Evolutionary conservation across 30 jellyfish, hydroid and myxozoan genomes (phyloP), one percentile per base, ranked within the genome.

Genomic region (Turritopsis rubra): DNA sequence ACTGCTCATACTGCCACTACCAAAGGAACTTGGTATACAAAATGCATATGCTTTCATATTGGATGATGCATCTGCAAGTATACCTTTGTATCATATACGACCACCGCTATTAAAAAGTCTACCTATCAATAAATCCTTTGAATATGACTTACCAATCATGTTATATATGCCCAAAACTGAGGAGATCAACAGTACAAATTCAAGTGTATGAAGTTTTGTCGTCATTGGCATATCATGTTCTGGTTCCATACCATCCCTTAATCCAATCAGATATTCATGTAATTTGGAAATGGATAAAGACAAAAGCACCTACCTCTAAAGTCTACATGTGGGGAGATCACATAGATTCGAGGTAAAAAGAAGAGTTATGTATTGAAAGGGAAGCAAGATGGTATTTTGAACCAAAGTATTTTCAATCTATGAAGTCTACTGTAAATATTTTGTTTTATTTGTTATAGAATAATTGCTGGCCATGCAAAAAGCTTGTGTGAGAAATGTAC

Each of bases 171-270:
- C 54, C 28, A 41, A 74, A 74, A 8, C 54, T 26, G 65, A 29
- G 18, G 65, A 7, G 52, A 20, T 53, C 0, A 78, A 78, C 79
- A 20, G 18, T 28, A 52, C 52, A 29, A 31, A 9, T 78, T 23
- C 30, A 78, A 29, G 30, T 78, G 28, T 78, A 29, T 0, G 53
- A 78, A 23, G 22, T 29, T 21, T 26, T 78, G 9, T 20, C 79
- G 17, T 78, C 85, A 16, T 78, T 78, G 82, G 85, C 79, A 20
- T 78, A 78, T 78, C 85, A 78, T 52, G 82, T 78, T 53, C 26
- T 78, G 23, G 85, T 53, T 20, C 85, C 85, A 20, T n/a, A 25
- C 28, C 27, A 78, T 5, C 26, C 18, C 0, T 22, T 78, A 28
- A 29, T 16, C 52, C 29, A 53, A 22, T 23, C 30, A n/a, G 85